Evolutionary conservation across 2,113 vertebrate genomes (phyloP), one percentile per base, ranked within the genome.

Genomic region (Miniopterus natalensis): DNA sequence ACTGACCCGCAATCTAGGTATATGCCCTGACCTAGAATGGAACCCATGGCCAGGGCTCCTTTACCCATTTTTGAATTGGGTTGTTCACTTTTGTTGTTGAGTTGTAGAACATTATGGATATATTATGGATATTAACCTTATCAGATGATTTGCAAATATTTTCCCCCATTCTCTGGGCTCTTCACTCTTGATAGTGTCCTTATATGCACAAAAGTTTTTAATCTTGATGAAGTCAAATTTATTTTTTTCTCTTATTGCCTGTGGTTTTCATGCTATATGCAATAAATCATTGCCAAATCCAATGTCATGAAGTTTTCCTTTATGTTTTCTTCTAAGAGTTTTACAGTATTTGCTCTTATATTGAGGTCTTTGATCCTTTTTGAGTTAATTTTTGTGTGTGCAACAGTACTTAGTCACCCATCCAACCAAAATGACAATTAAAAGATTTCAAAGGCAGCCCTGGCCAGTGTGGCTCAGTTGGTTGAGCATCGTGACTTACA

Each of bases 131-230:
- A 73, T 65, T 71, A 74, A 90, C 31, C n/a, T 51, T 68, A 27
- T 90, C n/a, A 74, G 31, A 59, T 74, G 47, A 65, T 71, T 84
- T 84, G 18, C 59, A 71, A 68, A 93, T 84, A 73, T 73, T 78
- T 95, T 73, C 31, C 59, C 29, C 65, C 36, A 55, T 49, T 81
- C 31, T 45, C 10, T 61, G 31, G 57, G 15, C 11, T 65, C 85
- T 79, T 86, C 59, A 55, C 47, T 90, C 27, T 66, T 65, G 8
- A 20, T 78, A 25, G 29, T 65, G 23, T 53, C 45, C 47, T 53
- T 80, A 73, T 75, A 53, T 25, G 29, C 20, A 45, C 47, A 55
- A 29, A 51, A 53, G 9, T 18, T 93, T 36, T 88, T 61, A 20
- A 73, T 70, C 80, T 45, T 20, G 13, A 51, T 70, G 31, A 80